phyloP scores from a whole-genome alignment of 2,888 invertebrate species.

The Tribolium freemani region DNA sequence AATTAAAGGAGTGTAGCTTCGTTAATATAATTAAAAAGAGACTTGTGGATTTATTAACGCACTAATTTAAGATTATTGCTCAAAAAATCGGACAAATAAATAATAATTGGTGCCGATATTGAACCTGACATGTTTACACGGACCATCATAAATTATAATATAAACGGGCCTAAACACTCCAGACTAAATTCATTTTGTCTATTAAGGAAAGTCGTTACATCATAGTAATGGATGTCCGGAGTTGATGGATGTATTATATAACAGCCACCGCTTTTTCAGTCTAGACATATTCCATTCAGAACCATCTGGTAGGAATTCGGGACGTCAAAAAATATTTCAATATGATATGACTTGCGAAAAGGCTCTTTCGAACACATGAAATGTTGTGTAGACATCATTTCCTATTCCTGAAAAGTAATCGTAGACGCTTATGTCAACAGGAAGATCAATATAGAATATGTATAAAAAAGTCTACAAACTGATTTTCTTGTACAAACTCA shows the following conservation, averaged over 20 bases:
- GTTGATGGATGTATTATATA: constrained; percentile 39
- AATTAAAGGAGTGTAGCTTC: constrained; percentile 43
- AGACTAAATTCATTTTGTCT: background rate
- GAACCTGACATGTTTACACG: background rate
- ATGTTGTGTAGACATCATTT: background rate
- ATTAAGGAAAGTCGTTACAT: background rate
- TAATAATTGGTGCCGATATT: background rate
- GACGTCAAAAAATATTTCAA: background rate
- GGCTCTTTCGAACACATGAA: background rate
- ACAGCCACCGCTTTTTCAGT: constrained; percentile 18
- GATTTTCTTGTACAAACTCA: no score
- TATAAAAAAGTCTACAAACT: background rate
- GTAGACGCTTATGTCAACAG: background rate
- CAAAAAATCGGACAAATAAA: background rate
- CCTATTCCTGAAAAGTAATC: background rate
- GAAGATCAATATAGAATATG: background rate
- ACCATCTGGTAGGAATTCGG: background rate
- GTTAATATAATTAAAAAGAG: constrained; percentile 44
- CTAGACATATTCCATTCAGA: constrained; percentile 15
- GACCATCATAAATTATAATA: background rate
- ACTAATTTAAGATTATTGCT: background rate
- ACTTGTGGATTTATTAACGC: constrained; percentile 31
- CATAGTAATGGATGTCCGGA: constrained; percentile 11
- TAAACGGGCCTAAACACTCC: background rate
- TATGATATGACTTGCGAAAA: background rate